A percentile compares a stretch with the other conserved stretches of the same genome.
Evolutionary conservation across 2,888 invertebrate genomes (phyloP).

Genomic region (Galeopsomyia nigrocyanea): DNA sequence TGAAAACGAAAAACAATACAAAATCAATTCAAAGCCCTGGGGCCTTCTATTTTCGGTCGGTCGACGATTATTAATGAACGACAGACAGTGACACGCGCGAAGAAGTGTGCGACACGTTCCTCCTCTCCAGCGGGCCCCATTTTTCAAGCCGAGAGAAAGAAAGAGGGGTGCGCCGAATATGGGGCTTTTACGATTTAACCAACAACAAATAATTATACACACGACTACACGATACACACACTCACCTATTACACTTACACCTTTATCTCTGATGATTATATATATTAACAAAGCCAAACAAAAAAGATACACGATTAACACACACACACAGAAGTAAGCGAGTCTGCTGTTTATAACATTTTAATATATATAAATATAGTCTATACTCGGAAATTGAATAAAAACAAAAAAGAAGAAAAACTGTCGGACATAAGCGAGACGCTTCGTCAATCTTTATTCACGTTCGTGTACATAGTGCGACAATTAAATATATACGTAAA

Average conservation of each 20-base stretch:
- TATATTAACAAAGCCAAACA: conserved; percentile 14
- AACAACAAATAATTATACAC: no score
- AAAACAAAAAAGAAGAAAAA: conserved; percentile 27
- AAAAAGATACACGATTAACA: conserved; percentile 40
- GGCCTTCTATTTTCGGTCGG: conserved; percentile 60
- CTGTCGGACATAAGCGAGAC: conserved; percentile 5
- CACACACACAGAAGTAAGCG: conserved; percentile 5
- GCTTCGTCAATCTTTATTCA: conserved; percentile 42
- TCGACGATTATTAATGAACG: no score
- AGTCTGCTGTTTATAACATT: conserved; percentile 51
- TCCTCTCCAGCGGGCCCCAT: conserved; percentile 26
- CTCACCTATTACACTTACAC: no score
- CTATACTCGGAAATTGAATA: neutral
- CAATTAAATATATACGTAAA: conserved; percentile 46
- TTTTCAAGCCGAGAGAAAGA: no score
- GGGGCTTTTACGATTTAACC: no score
- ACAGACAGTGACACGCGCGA: no score
- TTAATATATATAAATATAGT: conserved; percentile 40
- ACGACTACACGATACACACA: no score
- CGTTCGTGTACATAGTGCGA: conserved; percentile 54
- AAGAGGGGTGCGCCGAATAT: no score
- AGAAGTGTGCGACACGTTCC: conserved; percentile 48
- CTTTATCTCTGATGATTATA: neutral
- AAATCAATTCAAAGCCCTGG: conserved; percentile 63
- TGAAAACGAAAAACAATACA: conserved; percentile 27